Evolutionary conservation across 2,888 invertebrate genomes (phyloP).

Genomic region (Drosophila vallismaia): DNA sequence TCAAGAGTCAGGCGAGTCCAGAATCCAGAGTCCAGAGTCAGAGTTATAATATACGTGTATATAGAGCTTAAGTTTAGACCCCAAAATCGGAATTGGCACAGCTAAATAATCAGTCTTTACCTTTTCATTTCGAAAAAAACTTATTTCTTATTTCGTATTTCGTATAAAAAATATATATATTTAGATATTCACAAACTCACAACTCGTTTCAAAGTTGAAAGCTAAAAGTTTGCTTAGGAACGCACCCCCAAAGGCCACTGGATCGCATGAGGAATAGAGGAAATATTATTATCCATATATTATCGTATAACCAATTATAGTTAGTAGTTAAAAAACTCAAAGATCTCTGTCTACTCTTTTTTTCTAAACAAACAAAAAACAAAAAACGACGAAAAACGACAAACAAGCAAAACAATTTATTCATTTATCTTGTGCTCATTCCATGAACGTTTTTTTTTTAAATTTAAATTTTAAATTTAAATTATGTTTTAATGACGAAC

Average conservation of each 20-base stretch:
- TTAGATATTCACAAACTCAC: slow-evolving; percentile 19
- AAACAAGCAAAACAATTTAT: slow-evolving; percentile 56
- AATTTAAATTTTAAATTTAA: slow-evolving; percentile 34
- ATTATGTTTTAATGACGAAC: slow-evolving; percentile 65
- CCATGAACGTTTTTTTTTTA: slow-evolving; percentile 63
- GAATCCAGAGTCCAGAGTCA: slow-evolving; percentile 32
- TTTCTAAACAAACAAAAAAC: slow-evolving; percentile 48
- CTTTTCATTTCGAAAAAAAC: slow-evolving; percentile 23
- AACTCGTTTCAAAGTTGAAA: slow-evolving; percentile 2
- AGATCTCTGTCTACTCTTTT: slow-evolving; percentile 71
- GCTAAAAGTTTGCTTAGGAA: slow-evolving; percentile 38
- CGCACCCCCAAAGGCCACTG: slow-evolving; percentile 51
- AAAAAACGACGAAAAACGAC: slow-evolving; percentile 38
- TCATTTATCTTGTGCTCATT: slow-evolving; percentile 77
- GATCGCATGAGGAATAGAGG: slow-evolving; percentile 6
- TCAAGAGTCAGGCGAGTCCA: slow-evolving; percentile 17
- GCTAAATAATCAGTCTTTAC: slow-evolving; percentile 29
- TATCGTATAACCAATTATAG: slow-evolving; percentile 59
- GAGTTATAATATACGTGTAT: slow-evolving; percentile 10
- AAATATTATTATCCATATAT: slow-evolving; percentile 15
- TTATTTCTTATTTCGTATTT: neutral
- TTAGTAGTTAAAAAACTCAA: slow-evolving; percentile 74
- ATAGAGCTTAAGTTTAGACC: slow-evolving; percentile 41
- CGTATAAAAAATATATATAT: neutral
- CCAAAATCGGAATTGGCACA: slow-evolving; percentile 12